Conservation (phyloP, 2,888 invertebrate genomes). For the Himalopsyche tibetana region DNA sequence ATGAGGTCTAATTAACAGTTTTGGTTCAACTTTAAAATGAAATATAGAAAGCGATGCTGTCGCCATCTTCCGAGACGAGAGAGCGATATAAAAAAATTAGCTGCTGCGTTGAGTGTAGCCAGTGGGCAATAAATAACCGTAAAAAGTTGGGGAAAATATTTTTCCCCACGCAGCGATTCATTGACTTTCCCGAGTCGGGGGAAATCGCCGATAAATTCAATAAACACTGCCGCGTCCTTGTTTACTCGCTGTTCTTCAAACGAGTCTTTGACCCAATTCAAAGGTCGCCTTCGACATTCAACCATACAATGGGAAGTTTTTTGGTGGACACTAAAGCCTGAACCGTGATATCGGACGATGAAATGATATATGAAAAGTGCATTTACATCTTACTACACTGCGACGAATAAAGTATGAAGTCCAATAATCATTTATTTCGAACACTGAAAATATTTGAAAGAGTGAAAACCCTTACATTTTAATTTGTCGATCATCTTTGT, state of each 20-base stretch:
- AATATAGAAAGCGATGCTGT: not conserved
- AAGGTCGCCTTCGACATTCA: not conserved
- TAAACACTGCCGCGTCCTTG: conserved; percentile 41
- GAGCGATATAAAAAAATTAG: not conserved
- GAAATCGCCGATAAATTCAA: conserved; percentile 52
- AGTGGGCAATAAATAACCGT: conserved; percentile 20
- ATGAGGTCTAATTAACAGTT: not conserved
- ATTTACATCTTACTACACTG: no score
- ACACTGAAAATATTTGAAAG: no score
- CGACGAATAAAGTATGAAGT: no score
- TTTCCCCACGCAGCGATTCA: conserved; percentile 2
- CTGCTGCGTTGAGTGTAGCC: not conserved
- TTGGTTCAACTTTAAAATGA: not conserved
- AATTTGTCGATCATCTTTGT: no score
- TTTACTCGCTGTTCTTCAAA: conserved; percentile 41
- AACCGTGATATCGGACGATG: no score
- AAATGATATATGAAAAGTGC: no score
- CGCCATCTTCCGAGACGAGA: conserved; percentile 17
- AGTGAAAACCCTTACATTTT: no score
- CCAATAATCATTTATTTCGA: no score
- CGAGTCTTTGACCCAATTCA: conserved; percentile 48
- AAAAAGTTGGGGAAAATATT: conserved; percentile 41
- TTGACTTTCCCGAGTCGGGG: conserved; percentile 45
- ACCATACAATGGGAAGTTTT: not conserved
- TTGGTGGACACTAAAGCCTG: no score